Evolutionary conservation across 2,113 vertebrate species (phyloP), one percentile per base, ranked within the genome.

Genomic region (Notiomystis cincta): DNA sequence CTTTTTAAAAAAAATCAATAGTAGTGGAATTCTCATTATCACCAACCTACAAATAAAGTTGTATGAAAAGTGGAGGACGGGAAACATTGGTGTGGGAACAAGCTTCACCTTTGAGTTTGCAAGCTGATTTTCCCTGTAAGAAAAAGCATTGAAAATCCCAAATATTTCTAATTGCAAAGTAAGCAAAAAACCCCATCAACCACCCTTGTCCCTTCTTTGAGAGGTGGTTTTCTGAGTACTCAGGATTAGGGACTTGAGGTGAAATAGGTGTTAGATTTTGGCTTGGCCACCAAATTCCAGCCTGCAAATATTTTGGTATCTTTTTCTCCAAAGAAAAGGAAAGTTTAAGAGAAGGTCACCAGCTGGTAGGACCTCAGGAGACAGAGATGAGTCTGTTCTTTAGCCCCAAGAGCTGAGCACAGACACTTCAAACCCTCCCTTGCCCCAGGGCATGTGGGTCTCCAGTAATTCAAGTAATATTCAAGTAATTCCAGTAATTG

Each of bases 11-110:
- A 66, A 93, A 96, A 95, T 95, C 92, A 81, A 89, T 93, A 96
- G 33, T 37, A 64, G 79, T 22, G 23, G 40, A 86, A 51, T 66
- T 94, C 88, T 94, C 79, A 87, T 96, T 96, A 96, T 84, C 56
- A 56, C 47, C 85, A 77, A 5, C 64, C 92, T 25, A 64, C 67
- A 93, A 93, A 95, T 96, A 88, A 93, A 92, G 58, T 20, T 62
- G 21, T 37, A 28, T 61, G 21, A 79, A 84, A 85, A 54, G 37
- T 44, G 45, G 53, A 56, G 77, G 35, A 79, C 11, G 42, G 11
- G 48, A 76, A 71, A 70, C 38, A 30, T 3, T 7, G 30, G 33
- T 70, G 47, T 40, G 50, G 54, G 50, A 89, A 70, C 27, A 91
- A 37, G 7, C 8, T 71, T 48, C 2, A 1, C 35, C 48, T 89